Evolutionary conservation across 2,113 vertebrate genomes (phyloP).

Genomic region (Sinocyclocheilus rhinocerous): DNA sequence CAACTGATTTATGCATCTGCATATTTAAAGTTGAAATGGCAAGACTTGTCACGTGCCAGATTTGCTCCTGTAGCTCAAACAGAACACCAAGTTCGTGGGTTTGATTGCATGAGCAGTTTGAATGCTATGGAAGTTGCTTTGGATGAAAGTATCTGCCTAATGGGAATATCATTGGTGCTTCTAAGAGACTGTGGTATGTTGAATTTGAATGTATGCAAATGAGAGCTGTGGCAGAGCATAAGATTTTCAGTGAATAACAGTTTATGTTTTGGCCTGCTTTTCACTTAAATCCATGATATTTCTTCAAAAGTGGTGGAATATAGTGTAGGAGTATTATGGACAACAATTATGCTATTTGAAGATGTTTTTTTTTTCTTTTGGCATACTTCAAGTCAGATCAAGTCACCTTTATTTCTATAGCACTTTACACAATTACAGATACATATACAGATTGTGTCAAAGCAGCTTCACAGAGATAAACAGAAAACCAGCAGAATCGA

Average conservation of each 20-base stretch:
- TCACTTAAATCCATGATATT: background rate
- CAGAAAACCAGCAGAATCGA: no score
- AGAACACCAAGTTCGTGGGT: background rate
- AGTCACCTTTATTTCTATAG: no score
- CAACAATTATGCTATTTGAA: background rate
- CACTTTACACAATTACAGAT: no score
- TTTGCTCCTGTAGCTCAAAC: background rate
- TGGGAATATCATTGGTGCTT: background rate
- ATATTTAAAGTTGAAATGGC: background rate
- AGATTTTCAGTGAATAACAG: background rate
- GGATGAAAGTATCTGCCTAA: background rate
- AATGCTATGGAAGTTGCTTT: background rate
- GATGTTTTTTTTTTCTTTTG: background rate
- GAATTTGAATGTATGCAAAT: background rate
- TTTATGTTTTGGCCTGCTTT: no score
- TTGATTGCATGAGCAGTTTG: background rate
- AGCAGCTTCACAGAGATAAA: no score
- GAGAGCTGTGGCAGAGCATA: background rate
- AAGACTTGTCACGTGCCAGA: background rate
- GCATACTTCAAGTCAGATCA: background rate
- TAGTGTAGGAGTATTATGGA: background rate
- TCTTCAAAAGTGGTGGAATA: background rate
- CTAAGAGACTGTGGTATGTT: background rate
- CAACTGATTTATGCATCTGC: background rate
- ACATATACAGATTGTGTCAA: no score